Evolutionary conservation across 2,113 vertebrate genomes (phyloP).

Genomic region (Ameiurus melas): DNA sequence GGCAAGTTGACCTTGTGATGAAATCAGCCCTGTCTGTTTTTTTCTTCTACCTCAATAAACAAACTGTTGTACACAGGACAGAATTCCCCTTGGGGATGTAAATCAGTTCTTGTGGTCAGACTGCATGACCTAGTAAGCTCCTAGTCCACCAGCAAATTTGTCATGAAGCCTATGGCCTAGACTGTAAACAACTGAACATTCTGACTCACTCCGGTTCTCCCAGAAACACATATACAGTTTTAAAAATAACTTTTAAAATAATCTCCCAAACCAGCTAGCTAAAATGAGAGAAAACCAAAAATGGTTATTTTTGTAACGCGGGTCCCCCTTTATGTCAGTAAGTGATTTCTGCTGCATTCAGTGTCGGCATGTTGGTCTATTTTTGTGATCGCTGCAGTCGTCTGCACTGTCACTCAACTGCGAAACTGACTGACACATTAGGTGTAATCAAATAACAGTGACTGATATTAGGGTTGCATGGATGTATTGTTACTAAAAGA

Average conservation of each 20-base stretch:
- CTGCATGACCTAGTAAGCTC: slow-evolving; percentile 6
- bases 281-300: not conserved
- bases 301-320: not conserved
- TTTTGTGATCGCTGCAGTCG: not conserved
- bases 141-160: not conserved
- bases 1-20: slow-evolving; percentile 13
- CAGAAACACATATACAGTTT: not conserved
- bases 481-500: not conserved
- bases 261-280: not conserved
- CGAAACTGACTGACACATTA: not conserved
- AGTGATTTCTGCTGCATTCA: not conserved
- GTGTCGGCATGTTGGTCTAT: not conserved
- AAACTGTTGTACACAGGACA: not conserved
- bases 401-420: not conserved
- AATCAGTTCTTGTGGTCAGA: slow-evolving; percentile 16
- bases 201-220: not conserved
- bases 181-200: not conserved
- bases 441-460: not conserved
- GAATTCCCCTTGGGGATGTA: not conserved
- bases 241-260: not conserved
- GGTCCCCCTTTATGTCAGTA: not conserved
- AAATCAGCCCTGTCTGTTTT: not conserved
- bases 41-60: slow-evolving; percentile 12
- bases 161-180: not conserved
- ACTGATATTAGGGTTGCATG: not conserved